Evolutionary conservation across 2,797 vertebrate species (phyloP).

Genomic region (Sarcoramphus papa): DNA sequence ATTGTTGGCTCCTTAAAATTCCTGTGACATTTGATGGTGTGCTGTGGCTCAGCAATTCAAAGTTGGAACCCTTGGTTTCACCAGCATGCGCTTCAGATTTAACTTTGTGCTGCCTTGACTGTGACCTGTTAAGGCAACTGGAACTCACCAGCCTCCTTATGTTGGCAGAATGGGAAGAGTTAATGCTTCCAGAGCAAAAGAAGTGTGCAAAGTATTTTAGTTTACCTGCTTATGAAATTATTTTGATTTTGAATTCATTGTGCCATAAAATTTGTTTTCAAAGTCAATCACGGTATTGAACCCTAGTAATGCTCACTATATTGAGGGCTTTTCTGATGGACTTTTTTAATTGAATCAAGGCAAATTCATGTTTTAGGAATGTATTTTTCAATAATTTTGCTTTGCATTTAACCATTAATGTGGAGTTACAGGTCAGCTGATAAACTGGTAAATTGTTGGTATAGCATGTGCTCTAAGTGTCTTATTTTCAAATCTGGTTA

Average conservation of each 20-base stretch:
- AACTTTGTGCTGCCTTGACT: background rate
- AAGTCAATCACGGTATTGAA: background rate
- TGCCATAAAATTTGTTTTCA: background rate
- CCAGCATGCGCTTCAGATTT: background rate
- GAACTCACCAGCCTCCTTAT: background rate
- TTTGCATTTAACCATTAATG: background rate
- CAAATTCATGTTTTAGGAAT: background rate
- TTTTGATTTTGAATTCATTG: background rate
- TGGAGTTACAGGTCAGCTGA: background rate
- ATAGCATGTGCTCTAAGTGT: background rate
- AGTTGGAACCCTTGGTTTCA: background rate
- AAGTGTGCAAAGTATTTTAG: background rate
- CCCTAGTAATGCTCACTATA: background rate
- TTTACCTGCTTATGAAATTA: background rate
- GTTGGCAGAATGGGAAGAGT: background rate
- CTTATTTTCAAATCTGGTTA: background rate
- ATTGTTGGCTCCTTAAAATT: background rate
- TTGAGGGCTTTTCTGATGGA: background rate
- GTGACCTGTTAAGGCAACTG: background rate
- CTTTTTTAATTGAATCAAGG: background rate
- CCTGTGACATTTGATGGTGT: background rate
- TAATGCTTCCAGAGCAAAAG: background rate
- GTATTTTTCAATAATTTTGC: background rate
- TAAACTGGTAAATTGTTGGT: background rate
- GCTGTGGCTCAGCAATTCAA: background rate